Percentiles rank a stretch among this genome's conserved stretches.
phyloP scores from a whole-genome alignment of 2,113 vertebrate species.

The Rattus rattus region DNA sequence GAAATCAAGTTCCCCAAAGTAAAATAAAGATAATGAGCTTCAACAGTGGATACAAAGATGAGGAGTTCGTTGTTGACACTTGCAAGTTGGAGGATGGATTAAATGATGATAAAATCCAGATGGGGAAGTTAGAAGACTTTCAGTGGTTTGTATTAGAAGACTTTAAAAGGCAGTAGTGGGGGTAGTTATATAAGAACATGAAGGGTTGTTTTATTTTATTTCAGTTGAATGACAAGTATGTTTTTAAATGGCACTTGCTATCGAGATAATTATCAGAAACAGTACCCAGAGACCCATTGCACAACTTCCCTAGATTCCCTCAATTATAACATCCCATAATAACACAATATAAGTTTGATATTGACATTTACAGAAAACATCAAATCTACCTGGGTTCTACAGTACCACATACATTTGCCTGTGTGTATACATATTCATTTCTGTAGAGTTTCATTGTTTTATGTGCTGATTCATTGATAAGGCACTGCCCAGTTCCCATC shows the following conservation, averaged over 20 bases:
- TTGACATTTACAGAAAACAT: not conserved
- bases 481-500: no score
- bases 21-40: not conserved
- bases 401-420: not conserved
- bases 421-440: not conserved
- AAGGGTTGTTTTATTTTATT: not conserved
- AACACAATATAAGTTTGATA: not conserved
- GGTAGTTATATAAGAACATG: not conserved
- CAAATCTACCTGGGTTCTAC: not conserved
- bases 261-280: conserved; percentile 23
- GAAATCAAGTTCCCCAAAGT: not conserved
- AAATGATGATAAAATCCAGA: not conserved
- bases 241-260: not conserved
- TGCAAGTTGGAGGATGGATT: not conserved
- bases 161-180: not conserved
- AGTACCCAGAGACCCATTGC: not conserved
- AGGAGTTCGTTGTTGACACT: not conserved
- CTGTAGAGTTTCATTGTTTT: not conserved
- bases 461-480: not conserved
- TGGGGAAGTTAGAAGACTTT: not conserved
- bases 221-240: not conserved
- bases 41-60: not conserved
- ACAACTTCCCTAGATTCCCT: not conserved
- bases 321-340: not conserved
- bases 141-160: not conserved